phyloP scores from a whole-genome alignment of 2,113 vertebrate species.

The Actenoides lindsayi region DNA sequence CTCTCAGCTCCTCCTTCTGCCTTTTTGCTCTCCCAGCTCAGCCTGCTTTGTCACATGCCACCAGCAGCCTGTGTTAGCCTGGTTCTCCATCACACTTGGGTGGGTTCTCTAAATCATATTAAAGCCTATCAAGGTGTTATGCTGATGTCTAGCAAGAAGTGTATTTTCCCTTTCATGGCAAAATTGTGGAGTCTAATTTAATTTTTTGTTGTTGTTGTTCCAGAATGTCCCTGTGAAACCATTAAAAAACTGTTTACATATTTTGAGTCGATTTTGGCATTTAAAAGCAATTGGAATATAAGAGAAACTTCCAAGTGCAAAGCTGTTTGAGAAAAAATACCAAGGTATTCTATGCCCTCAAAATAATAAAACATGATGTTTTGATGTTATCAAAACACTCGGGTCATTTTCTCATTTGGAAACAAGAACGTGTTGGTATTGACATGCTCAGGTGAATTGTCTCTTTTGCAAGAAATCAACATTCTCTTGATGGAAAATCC shows the following conservation, averaged over 20 bases:
- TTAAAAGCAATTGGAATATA: background rate
- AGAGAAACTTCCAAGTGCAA: background rate
- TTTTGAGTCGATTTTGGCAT: conserved; percentile 3
- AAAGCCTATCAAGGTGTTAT: background rate
- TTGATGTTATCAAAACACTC: background rate
- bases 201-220: background rate
- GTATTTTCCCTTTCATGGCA: background rate
- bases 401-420: background rate
- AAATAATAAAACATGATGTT: conserved; percentile 18
- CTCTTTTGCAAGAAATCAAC: background rate
- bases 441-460: background rate
- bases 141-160: background rate
- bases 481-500: background rate
- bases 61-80: background rate
- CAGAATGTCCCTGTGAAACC: background rate
- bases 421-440: background rate
- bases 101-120: background rate
- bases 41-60: background rate
- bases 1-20: background rate
- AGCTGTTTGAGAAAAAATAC: conserved; percentile 8
- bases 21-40: background rate
- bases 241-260: conserved; percentile 10
- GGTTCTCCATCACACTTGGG: fast-evolving
- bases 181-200: background rate
- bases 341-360: background rate